phyloP scores from a whole-genome alignment of 2,797 vertebrate genomes.

The Anniella stebbinsi region DNA sequence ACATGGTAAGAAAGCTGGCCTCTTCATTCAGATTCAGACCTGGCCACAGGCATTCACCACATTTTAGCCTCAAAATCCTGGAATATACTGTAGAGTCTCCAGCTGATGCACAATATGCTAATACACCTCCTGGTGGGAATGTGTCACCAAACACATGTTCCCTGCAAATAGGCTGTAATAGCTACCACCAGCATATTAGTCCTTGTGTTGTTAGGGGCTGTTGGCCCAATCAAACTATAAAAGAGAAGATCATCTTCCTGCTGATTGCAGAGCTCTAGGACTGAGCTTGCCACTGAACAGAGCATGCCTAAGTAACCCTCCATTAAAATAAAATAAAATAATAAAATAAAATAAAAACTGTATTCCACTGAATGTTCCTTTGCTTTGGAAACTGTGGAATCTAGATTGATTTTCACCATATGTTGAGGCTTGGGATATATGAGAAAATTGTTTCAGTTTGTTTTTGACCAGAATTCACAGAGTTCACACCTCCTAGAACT shows the following conservation, averaged over 20 bases:
- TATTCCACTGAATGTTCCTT: conserved; percentile 48
- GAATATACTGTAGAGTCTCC: not conserved
- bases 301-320: conserved; percentile 35
- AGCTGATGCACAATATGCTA: not conserved
- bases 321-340: conserved; percentile 22
- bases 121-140: not conserved
- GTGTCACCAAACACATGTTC: no score
- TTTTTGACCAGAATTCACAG: no score
- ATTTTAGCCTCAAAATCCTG: not conserved
- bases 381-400: conserved; percentile 57
- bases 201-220: not conserved
- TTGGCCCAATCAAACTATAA: conserved; percentile 55
- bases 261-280: conserved; percentile 54
- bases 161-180: not conserved
- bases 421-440: conserved; percentile 15
- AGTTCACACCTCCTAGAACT: no score
- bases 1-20: not conserved
- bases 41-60: not conserved
- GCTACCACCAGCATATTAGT: not conserved
- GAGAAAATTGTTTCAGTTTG: no score
- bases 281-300: conserved; percentile 48
- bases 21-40: not conserved
- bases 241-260: conserved; percentile 27
- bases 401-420: conserved; percentile 48
- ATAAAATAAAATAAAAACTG: conserved; percentile 21